Conservation (phyloP, 1,140 invertebrate species). For the Scaptomyza pallida region DNA sequence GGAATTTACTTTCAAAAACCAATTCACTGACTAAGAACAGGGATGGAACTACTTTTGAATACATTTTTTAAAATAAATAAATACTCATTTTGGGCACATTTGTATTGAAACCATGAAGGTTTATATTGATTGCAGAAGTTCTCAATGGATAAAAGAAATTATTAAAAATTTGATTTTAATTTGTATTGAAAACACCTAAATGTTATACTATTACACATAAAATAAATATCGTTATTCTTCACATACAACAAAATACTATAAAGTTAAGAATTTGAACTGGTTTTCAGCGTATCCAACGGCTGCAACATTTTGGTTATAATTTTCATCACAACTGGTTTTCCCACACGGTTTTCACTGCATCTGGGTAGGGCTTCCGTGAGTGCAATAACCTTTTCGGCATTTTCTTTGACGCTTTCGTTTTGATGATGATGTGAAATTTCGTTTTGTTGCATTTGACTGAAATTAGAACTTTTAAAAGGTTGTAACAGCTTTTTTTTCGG, state of each 20-base stretch:
- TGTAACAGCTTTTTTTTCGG: conserved; percentile 9
- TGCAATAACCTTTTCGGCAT: conserved; percentile 3
- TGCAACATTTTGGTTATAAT: conserved; percentile 72
- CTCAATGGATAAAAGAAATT: too few relatives aligned
- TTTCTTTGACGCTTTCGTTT: conserved; percentile 32
- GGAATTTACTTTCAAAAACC: conserved; percentile 85
- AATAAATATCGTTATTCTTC: not conserved
- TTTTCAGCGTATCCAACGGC: conserved; percentile 50
- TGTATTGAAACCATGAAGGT: too few relatives aligned
- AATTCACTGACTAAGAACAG: conserved; percentile 59
- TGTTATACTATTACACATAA: conserved; percentile 7
- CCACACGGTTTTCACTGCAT: conserved; percentile 22
- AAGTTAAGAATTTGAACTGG: conserved; percentile 13
- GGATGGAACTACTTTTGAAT: not conserved
- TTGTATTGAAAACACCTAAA: not conserved
- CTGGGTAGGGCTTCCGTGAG: not conserved
- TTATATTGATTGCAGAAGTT: too few relatives aligned
- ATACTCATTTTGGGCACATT: too few relatives aligned
- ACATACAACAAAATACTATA: conserved; percentile 4
- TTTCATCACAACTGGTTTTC: conserved; percentile 74
- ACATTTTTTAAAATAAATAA: too few relatives aligned
- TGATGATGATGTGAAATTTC: not conserved
- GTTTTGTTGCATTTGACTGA: conserved; percentile 14
- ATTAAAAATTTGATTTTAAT: too few relatives aligned
- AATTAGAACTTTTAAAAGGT: conserved; percentile 35